Evolutionary conservation across 2,113 vertebrate genomes (phyloP).

Genomic region (Tichodroma muraria): DNA sequence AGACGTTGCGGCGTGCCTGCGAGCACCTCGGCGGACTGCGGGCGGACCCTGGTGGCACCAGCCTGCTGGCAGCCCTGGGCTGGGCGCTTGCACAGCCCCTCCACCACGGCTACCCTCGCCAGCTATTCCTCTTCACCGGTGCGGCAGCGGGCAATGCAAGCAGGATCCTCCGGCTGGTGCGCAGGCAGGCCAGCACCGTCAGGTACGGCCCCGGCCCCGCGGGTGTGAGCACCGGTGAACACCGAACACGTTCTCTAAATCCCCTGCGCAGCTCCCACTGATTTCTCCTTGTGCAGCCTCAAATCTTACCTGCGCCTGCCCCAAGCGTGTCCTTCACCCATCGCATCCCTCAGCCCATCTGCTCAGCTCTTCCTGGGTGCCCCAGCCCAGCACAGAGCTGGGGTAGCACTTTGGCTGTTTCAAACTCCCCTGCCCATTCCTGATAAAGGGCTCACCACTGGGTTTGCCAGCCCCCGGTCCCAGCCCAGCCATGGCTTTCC

Average conservation of each 20-base stretch:
- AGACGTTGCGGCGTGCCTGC: slow-evolving; percentile 72
- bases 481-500: not conserved
- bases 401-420: not conserved
- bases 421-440: not conserved
- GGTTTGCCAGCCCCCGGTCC: not conserved
- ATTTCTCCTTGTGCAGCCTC: not conserved
- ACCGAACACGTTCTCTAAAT: too few relatives aligned
- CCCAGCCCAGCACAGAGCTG: accelerated
- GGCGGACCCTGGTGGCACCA: slow-evolving; percentile 61
- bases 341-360: accelerated
- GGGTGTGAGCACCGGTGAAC: too few relatives aligned
- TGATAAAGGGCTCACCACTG: not conserved
- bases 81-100: slow-evolving; percentile 85
- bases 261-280: accelerated
- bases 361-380: accelerated
- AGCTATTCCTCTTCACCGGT: slow-evolving; percentile 85
- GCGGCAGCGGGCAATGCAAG: slow-evolving; percentile 60
- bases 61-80: slow-evolving; percentile 79
- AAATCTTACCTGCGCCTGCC: accelerated
- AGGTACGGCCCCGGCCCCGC: slow-evolving; percentile 61
- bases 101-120: slow-evolving; percentile 84
- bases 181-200: slow-evolving; percentile 79
- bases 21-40: slow-evolving; percentile 78
- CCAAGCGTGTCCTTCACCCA: not conserved
- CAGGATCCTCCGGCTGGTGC: slow-evolving; percentile 83